phyloP scores from a whole-genome alignment of 2,888 invertebrate species.

The Phaedon cochleariae region DNA sequence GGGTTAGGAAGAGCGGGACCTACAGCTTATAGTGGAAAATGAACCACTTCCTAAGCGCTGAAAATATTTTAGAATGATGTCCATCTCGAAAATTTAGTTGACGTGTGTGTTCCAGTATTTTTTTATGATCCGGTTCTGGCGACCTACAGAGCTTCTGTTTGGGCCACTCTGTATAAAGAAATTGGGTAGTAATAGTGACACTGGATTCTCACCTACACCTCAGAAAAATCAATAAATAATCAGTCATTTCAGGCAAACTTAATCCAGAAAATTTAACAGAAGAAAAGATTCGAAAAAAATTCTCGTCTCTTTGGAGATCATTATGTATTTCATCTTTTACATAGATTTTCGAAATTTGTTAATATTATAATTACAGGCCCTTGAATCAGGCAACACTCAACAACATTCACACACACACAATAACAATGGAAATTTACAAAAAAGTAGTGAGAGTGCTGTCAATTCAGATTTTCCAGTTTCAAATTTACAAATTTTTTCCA shows the following conservation, averaged over 20 bases:
- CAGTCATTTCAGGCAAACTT: slow-evolving; percentile 39
- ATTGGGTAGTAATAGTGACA: slow-evolving; percentile 49
- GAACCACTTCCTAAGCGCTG: no score
- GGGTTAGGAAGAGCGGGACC: no score
- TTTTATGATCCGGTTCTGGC: no score
- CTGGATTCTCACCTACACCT: slow-evolving; percentile 37
- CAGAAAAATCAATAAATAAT: slow-evolving; percentile 40
- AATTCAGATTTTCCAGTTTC: background rate
- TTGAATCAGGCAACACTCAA: slow-evolving; percentile 18
- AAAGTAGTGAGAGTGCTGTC: background rate
- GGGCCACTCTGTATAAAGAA: no score
- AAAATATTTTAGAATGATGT: no score
- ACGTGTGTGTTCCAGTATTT: no score
- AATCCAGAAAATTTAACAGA: slow-evolving; percentile 26
- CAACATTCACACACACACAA: slow-evolving; percentile 28
- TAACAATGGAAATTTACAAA: slow-evolving; percentile 35
- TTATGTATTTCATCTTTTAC: slow-evolving; percentile 22
- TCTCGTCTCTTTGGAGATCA: slow-evolving; percentile 41
- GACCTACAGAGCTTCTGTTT: no score
- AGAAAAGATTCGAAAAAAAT: slow-evolving; percentile 4
- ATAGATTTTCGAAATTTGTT: slow-evolving; percentile 19
- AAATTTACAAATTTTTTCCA: no score
- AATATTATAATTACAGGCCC: slow-evolving; percentile 18
- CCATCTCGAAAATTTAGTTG: no score
- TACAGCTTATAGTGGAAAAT: no score